Base-by-base conservation (phyloP, 2,888 invertebrate species). In the Mythimna pallens region DNA sequence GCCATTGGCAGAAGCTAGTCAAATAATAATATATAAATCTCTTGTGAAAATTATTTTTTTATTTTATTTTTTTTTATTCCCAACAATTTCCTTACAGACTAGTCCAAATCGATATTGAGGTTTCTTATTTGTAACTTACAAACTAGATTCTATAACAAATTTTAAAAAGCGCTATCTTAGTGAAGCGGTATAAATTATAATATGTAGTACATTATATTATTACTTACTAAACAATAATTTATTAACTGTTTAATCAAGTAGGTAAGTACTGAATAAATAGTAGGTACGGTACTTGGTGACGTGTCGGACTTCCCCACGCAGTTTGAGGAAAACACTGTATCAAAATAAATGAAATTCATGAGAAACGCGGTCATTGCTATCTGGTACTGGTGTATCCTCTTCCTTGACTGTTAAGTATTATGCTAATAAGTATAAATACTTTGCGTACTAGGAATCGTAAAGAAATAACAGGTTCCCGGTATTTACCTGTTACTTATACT, bases 241-340 rank as follows among this genome's bases (percentile, higher is more conserved):
- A 17, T 7, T 9, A 14, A n/a, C 50, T 9, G 50, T 52, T 50
- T 52, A 47, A 52, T 52, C n/a, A 52, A n/a, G 20, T 50, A 50
- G 20, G 50, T 52, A 73, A 9, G 36, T 59, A 52, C 25, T 12
- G 40, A 40, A 58, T 17, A 73, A 34, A 50, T 12, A 34, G 40
- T 70, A 62, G 14, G 25, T 63, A 65, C 1, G 3, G 25, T 63
- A 65, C 0, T 47, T 40, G 17, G 17, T 47, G 47, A 52, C 25
- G 14, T 34, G 8, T 7, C 4, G 78, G 73, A 58, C 7, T 78
- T 70, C 34, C 73, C 71, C 73, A 25, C 30, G 3, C 25, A 3
- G 14, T 20, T 76, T 78, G 59, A 74, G 73, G 73, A 74, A 74
- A 74, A 73, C 34, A 6, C 8, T 43, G n/a, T 14, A n/a, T 34